Conservation (phyloP, 2,113 vertebrate species). For the Cyphomyrus plagiostoma region DNA sequence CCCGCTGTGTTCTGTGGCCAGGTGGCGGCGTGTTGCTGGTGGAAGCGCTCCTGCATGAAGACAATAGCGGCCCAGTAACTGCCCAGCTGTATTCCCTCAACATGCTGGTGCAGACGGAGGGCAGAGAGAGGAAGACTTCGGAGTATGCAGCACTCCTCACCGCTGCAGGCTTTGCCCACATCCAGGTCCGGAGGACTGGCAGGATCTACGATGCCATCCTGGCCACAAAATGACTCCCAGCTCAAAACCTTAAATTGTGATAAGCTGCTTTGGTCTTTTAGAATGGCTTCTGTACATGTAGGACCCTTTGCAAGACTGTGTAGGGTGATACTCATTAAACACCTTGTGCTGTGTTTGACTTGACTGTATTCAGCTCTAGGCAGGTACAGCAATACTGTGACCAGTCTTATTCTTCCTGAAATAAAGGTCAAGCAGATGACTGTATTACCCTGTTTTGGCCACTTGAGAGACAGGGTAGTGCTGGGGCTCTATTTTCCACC, state of each 20-base stretch:
- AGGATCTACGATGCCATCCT: slow-evolving; percentile 71
- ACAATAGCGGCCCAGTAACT: slow-evolving; percentile 64
- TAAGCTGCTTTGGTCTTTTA: background rate
- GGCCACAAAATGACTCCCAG: slow-evolving; percentile 48
- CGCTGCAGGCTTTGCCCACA: slow-evolving; percentile 62
- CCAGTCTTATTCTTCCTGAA: background rate
- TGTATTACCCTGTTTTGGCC: background rate
- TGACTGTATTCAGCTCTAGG: background rate
- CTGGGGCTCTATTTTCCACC: background rate
- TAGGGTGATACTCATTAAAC: background rate
- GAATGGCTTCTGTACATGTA: background rate
- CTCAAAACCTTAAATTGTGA: background rate
- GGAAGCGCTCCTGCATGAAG: slow-evolving; percentile 67
- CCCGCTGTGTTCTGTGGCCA: slow-evolving; percentile 35
- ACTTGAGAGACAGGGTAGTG: background rate
- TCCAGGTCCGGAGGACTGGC: slow-evolving; percentile 58
- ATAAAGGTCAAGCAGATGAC: background rate
- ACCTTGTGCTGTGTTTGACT: background rate
- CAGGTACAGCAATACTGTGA: no score
- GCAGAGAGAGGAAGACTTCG: slow-evolving; percentile 63
- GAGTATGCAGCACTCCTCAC: slow-evolving; percentile 65
- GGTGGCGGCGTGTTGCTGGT: slow-evolving; percentile 70
- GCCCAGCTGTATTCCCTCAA: slow-evolving; percentile 75
- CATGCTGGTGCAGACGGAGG: slow-evolving; percentile 83
- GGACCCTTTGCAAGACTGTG: background rate